Conservation (phyloP, 2,797 vertebrate genomes). For the Phaenicophaeus curvirostris region DNA sequence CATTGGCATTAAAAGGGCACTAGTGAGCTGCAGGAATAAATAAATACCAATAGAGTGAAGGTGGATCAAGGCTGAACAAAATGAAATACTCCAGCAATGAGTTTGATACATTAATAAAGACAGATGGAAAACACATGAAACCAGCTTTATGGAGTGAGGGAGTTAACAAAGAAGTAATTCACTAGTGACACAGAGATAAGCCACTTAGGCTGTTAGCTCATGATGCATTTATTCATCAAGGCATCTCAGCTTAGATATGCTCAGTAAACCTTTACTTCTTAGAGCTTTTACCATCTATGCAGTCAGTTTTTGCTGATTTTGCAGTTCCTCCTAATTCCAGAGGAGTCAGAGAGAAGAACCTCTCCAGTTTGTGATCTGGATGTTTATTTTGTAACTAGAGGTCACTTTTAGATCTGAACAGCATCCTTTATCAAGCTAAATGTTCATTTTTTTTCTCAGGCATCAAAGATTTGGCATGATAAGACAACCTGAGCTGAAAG, state of each 20-base stretch:
- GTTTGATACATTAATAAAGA: conserved; percentile 5
- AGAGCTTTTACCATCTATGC: background rate
- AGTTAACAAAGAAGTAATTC: conserved; percentile 22
- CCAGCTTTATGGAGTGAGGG: background rate
- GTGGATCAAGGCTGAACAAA: background rate
- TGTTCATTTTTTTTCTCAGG: background rate
- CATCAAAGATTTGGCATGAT: background rate
- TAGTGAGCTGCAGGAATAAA: background rate
- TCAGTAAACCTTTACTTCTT: conserved; percentile 19
- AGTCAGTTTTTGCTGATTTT: background rate
- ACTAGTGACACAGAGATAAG: conserved; percentile 22
- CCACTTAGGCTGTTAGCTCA: conserved; percentile 1
- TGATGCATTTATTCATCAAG: conserved; percentile 37
- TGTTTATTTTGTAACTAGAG: conserved; percentile 18
- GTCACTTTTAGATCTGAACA: conserved; percentile 21
- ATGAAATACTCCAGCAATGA: background rate
- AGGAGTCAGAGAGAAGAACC: background rate
- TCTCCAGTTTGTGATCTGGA: background rate
- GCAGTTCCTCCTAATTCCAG: background rate
- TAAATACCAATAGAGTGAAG: background rate
- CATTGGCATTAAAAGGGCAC: background rate
- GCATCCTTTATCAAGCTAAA: conserved; percentile 1
- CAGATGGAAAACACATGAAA: background rate
- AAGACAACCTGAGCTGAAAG: conserved; percentile 5
- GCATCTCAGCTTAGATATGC: conserved; percentile 8